Evolutionary conservation across 2,113 vertebrate genomes (phyloP).

Genomic region (Eolophus roseicapilla): DNA sequence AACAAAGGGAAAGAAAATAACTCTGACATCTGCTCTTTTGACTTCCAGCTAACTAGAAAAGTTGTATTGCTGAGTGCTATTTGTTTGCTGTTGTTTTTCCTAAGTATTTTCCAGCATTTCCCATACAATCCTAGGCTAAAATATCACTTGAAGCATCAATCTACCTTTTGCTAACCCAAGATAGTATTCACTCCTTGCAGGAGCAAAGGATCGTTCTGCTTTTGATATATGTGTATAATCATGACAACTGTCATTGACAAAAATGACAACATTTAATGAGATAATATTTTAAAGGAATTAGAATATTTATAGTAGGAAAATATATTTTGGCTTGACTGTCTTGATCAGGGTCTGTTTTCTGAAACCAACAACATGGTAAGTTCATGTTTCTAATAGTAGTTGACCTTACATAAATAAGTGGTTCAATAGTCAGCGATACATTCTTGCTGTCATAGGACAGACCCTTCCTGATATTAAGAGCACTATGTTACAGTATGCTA

Average conservation of each 20-base stretch:
- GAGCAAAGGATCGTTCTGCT: not conserved
- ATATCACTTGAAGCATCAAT: not conserved
- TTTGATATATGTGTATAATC: not conserved
- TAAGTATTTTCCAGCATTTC: constrained; percentile 29
- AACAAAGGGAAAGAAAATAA: not conserved
- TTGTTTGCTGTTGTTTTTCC: constrained; percentile 16
- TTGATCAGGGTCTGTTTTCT: not conserved
- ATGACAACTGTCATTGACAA: not conserved
- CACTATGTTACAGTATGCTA: not conserved
- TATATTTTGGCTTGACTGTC: constrained; percentile 13
- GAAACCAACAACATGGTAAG: not conserved
- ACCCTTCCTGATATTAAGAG: not conserved
- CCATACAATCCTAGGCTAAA: constrained; percentile 11
- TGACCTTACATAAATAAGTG: not conserved
- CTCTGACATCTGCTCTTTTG: constrained; percentile 33
- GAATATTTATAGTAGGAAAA: not conserved
- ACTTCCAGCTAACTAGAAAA: constrained; percentile 53
- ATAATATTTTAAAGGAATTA: not conserved
- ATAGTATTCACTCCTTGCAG: not conserved
- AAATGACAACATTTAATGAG: not conserved
- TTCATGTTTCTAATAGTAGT: not conserved
- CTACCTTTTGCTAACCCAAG: not conserved
- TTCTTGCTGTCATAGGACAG: not conserved
- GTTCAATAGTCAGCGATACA: not conserved
- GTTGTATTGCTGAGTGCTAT: constrained; percentile 34